Base-by-base conservation (phyloP, 2,797 vertebrate species). In the Chaunax sp. region DNA sequence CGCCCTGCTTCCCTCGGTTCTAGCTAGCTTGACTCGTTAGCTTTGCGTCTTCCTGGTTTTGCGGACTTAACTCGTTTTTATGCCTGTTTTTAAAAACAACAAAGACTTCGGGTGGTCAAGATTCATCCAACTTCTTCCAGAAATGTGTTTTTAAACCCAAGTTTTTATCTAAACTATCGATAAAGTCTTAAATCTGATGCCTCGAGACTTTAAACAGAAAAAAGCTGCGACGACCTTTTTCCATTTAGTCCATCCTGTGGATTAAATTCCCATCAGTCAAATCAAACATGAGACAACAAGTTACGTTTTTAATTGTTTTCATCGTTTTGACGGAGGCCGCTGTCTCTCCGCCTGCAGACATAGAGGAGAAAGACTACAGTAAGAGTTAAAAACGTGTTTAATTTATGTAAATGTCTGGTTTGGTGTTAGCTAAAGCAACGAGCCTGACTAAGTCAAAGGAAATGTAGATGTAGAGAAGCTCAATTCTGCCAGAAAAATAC, bases 11-110 rank as follows among this genome's bases (percentile, higher is more conserved):
- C 4, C 8, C 2, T 8, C 2, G 10, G 4, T 40, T 23, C 0
- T 18, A 0, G 54, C 12, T 0, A 23, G 4, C 69, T 80, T 77
- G 10, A 58, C 60, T 3, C 10, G 0, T 5, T 49, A 1, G 40
- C n/a, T 57, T 2, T 45, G 15, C 3, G 45, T 77, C 83, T 89
- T 89, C 87, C 87, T 86, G 80, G 72, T 82, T 82, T 33, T 19
- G 13, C 20, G 28, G 23, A 40, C 10, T 19, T 35, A 23, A 38
- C 53, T 8, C 9, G 56, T 12, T 26, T 60, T 46, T 20, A 16
- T 41, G 20, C 0, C 4, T 1, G 1, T 57, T 63, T 62, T 19
- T 4, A 18, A 19, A 47, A 30, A 16, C 6, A 46, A 26, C 7
- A 19, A 28, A 43, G 20, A 53, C 22, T 35, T 10, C 3, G 33